These are phyloP conservation scores for Sebastes kiyomatsui DNA, from an alignment of 2,797 vertebrate species.

Conservation along the genomic window DNA sequence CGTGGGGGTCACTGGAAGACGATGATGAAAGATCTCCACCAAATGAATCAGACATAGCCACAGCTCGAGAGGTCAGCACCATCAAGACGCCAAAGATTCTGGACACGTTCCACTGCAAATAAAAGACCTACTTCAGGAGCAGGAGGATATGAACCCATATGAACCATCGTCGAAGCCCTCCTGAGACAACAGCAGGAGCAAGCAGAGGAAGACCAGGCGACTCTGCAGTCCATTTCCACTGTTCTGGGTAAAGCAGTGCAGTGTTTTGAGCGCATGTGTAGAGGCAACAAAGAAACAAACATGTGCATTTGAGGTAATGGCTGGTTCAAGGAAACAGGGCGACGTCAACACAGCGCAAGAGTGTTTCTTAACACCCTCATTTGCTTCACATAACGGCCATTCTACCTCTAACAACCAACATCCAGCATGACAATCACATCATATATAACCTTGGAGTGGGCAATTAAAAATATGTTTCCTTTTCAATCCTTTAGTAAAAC, in stretches of 20 bases:
- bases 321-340: background rate
- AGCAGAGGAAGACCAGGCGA: background rate
- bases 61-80: background rate
- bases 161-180: background rate
- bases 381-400: background rate
- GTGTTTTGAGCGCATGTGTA: background rate
- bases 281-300: background rate
- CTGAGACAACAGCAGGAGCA: background rate
- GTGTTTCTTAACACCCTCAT: background rate
- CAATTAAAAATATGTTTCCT: background rate
- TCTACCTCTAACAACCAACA: background rate
- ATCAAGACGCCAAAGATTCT: background rate
- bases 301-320: background rate
- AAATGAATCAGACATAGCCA: background rate
- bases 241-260: background rate
- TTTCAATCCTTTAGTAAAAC: background rate
- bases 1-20: background rate
- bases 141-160: background rate
- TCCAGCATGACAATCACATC: background rate
- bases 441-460: background rate
- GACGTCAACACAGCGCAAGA: background rate
- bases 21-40: background rate
- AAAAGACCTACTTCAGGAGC: background rate
- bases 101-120: background rate
- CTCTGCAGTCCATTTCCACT: background rate